Base-by-base conservation (phyloP, 37 sponge, comb jelly and placozoan species). In the Crambe crambe region DNA sequence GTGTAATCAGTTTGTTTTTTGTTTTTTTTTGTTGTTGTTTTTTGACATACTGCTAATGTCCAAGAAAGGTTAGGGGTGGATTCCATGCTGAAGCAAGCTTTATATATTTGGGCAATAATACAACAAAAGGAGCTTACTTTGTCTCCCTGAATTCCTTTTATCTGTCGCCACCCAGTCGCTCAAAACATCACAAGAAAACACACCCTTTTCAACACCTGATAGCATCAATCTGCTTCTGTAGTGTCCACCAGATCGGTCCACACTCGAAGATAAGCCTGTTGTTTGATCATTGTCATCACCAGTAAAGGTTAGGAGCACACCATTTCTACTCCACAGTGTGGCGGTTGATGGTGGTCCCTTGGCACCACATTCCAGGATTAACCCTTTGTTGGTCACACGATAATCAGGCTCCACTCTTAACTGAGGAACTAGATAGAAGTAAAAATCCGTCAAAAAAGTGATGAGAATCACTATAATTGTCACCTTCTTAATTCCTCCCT, bases 181-280 rank as follows among this genome's bases (percentile, higher is more conserved):
- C 51, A 31, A 47, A 26, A 72, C 73, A 44, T 72, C 54, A 29
- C 73, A 72, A 12, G 51, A 51, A 22, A 30, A 72, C 73, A 44
- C 26, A 29, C 73, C 73, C 15, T 2, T 29, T 43, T 8, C 2
- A 17, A 0, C 73, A 18, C 31, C 10, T 25, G 31, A 10, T 47
- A 31, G 30, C 40, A 40, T 47, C 54, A 72, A n/a, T 1, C 26
- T 23, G 54, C 44, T 37, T 25, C 30, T 43, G 54, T 72, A 72
- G 12, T 47, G 51, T 47, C 10, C 51, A n/a, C n/a, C n/a, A 47
- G 51, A 47, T 47, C 12, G 6, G 12, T 47, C 18, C 1, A 2
- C 27, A 31, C 36, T 66, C 34, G 20, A 12, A 6, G 6, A 15
- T 6, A 15, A 10, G 51, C n/a, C 44, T 29, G 44, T 23, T 2